These are phyloP conservation scores for Myrmophylax atrothorax DNA, from an alignment of 2,113 vertebrate genomes.

Conservation along the genomic window DNA sequence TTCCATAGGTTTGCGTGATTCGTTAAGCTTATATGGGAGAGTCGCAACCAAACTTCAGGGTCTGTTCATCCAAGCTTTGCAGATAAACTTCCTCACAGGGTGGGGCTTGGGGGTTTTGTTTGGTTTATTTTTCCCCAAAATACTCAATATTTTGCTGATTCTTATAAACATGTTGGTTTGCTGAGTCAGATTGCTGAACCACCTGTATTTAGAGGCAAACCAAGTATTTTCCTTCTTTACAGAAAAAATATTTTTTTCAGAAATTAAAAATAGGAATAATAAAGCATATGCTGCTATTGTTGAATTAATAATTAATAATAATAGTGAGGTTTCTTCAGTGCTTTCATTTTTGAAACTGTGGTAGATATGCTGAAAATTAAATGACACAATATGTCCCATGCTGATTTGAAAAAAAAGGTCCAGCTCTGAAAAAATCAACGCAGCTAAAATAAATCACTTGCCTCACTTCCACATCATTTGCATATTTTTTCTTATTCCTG, in stretches of 20 bases:
- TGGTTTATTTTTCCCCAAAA: not conserved
- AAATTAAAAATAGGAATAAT: not conserved
- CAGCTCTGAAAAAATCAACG: not conserved
- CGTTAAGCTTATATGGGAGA: not conserved
- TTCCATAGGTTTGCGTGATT: not conserved
- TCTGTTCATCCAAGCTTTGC: not conserved
- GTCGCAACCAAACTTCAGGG: not conserved
- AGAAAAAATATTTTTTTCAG: not conserved
- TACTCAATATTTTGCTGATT: not conserved
- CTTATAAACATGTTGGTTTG: not conserved
- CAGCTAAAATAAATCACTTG: slow-evolving; percentile 44
- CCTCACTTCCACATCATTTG: slow-evolving; percentile 18
- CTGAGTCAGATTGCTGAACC: slow-evolving; percentile 49
- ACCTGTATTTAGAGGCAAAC: not conserved
- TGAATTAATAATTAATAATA: not conserved
- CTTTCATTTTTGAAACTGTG: not conserved
- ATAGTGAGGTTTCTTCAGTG: not conserved
- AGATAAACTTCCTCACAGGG: not conserved
- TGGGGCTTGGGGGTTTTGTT: not conserved
- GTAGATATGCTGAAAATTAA: not conserved
- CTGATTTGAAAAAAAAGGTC: not conserved
- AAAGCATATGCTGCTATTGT: not conserved
- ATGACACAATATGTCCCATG: not conserved
- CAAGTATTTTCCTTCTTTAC: not conserved
- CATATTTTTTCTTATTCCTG: not conserved